Evolutionary conservation across 2,113 vertebrate genomes (phyloP).

Genomic region (Melanostigma gelatinosum): DNA sequence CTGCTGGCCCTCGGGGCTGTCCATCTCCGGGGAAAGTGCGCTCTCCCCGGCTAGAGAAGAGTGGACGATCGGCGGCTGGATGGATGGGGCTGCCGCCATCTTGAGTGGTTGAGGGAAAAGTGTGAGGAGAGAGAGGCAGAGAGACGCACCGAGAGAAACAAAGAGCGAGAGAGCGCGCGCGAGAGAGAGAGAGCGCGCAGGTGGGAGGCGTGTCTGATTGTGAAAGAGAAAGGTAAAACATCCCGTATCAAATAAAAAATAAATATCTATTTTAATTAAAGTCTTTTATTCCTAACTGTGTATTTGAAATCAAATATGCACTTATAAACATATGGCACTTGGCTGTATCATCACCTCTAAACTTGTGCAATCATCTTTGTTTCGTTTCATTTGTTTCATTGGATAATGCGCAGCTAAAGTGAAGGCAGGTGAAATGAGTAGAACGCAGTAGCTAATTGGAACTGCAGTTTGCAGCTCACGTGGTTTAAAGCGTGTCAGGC

Average conservation of each 20-base stretch:
- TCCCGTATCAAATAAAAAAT: background rate
- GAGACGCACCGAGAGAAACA: constrained; percentile 22
- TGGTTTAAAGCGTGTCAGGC: background rate
- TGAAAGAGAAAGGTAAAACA: background rate
- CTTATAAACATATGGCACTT: no score
- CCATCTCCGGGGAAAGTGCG: constrained; percentile 75
- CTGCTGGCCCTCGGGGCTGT: constrained; percentile 75
- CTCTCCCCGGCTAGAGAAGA: constrained; percentile 74
- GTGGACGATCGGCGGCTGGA: constrained; percentile 84
- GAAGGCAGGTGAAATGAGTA: background rate
- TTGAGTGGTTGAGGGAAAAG: constrained; percentile 80
- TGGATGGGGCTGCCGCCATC: constrained; percentile 86
- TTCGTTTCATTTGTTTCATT: background rate
- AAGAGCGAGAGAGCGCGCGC: constrained; percentile 20
- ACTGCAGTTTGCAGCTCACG: background rate
- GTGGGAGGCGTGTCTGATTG: constrained; percentile 54
- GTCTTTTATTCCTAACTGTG: background rate
- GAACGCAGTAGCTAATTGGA: background rate
- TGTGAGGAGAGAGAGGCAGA: constrained; percentile 58
- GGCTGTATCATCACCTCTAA: background rate
- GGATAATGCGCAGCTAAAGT: no score
- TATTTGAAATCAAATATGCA: background rate
- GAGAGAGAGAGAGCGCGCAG: constrained; percentile 36
- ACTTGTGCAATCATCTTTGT: background rate
- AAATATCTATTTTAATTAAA: background rate